These are phyloP conservation scores for Eurypyga helias DNA, from an alignment of 2,113 vertebrate species.

Conservation along the genomic window DNA sequence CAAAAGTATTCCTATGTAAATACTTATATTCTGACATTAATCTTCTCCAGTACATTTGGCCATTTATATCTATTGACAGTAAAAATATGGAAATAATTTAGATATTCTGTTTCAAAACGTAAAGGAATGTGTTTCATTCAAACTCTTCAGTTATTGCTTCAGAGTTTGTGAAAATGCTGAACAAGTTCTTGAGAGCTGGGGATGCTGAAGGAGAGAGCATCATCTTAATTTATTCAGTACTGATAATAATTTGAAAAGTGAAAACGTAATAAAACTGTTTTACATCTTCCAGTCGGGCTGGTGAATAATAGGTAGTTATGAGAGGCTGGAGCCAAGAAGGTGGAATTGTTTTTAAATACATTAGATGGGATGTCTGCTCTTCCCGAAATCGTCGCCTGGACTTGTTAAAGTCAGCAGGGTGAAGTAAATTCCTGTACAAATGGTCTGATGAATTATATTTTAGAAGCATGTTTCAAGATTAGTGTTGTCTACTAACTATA, in stretches of 20 bases:
- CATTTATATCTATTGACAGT: constrained; percentile 4
- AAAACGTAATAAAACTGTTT: background rate
- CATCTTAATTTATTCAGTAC: background rate
- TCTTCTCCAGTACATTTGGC: background rate
- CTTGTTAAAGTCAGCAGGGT: background rate
- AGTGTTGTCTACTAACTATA: background rate
- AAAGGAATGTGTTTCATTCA: constrained; percentile 2
- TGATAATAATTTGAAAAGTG: background rate
- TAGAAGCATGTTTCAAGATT: background rate
- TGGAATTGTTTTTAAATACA: background rate
- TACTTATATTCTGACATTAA: constrained; percentile 8
- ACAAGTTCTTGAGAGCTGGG: background rate
- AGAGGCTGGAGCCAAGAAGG: background rate
- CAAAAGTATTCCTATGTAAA: constrained; percentile 7
- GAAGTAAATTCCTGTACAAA: background rate
- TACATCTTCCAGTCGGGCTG: background rate
- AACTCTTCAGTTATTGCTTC: too few relatives aligned
- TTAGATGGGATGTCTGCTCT: background rate
- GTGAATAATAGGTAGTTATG: background rate
- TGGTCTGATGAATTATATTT: background rate
- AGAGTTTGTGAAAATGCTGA: background rate
- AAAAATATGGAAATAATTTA: constrained; percentile 16
- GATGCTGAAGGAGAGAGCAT: background rate
- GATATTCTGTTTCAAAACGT: background rate
- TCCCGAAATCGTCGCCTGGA: background rate